phyloP scores from a whole-genome alignment of 2,797 vertebrate genomes.

The Anguilla marmorata region DNA sequence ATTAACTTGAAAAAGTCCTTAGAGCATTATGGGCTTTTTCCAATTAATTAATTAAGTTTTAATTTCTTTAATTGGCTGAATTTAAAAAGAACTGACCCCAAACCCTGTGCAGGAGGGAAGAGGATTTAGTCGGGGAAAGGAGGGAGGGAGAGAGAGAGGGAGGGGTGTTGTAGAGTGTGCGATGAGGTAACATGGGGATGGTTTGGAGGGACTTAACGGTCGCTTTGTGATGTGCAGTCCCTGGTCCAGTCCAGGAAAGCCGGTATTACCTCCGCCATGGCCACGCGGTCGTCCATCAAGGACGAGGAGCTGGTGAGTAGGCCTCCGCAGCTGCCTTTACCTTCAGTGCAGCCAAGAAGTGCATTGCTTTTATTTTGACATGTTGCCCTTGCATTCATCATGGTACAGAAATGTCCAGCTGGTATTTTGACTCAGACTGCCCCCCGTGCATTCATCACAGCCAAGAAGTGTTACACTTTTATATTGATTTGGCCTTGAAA shows the following conservation, averaged over 20 bases:
- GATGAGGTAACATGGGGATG: not conserved
- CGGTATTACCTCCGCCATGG: slow-evolving; percentile 93
- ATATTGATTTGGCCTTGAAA: not conserved
- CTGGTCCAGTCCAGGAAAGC: slow-evolving; percentile 96
- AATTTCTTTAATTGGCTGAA: not conserved
- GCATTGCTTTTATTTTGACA: not conserved
- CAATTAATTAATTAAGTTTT: not conserved
- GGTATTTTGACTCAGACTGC: not conserved
- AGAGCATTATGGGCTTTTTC: not conserved
- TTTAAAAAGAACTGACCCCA: not conserved
- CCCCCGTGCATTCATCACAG: not conserved
- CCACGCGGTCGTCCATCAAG: slow-evolving; percentile 92
- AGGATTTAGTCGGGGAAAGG: not conserved
- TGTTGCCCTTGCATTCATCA: not conserved
- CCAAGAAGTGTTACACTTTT: not conserved
- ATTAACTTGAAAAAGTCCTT: not conserved
- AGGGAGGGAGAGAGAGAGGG: not conserved
- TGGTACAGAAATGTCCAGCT: too few relatives aligned
- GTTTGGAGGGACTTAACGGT: not conserved
- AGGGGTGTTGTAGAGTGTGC: not conserved
- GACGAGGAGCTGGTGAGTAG: slow-evolving; percentile 94
- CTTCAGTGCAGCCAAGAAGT: not conserved
- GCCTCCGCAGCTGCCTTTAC: not conserved
- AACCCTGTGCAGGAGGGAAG: not conserved
- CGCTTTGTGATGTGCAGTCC: slow-evolving; percentile 72